Evolutionary conservation across 2,113 vertebrate genomes (phyloP).

Genomic region (Etheostoma spectabile): DNA sequence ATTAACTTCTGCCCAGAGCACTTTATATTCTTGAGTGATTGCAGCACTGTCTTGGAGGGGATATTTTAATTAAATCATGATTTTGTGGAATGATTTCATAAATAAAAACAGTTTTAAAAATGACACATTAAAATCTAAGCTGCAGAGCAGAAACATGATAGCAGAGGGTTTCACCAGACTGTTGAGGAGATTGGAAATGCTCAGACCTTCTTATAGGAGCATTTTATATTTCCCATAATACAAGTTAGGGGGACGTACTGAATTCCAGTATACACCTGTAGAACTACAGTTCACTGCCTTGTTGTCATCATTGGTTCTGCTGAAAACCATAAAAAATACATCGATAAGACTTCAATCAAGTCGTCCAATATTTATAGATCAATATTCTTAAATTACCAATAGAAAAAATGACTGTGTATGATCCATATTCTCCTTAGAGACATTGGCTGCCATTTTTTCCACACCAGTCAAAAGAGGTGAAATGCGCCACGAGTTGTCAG

Average conservation of each 20-base stretch:
- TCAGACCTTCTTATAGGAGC: not conserved
- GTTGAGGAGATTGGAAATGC: constrained; percentile 4
- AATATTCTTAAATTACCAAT: not conserved
- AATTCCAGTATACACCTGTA: not conserved
- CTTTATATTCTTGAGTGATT: constrained; percentile 44
- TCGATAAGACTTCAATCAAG: not conserved
- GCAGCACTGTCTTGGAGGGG: not conserved
- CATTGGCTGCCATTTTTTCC: too few species aligned
- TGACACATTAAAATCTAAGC: not conserved
- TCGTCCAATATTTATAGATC: not conserved
- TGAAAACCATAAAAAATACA: not conserved
- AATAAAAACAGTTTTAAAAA: constrained; percentile 29
- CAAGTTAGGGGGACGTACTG: not conserved
- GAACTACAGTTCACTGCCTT: not conserved
- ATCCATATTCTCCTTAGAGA: too few species aligned
- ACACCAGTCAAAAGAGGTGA: too few species aligned
- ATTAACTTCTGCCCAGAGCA: constrained; percentile 47
- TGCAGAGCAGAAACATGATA: constrained; percentile 5
- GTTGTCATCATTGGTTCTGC: not conserved
- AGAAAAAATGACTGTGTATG: too few species aligned
- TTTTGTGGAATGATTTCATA: constrained; percentile 28
- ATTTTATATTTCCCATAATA: constrained; percentile 1
- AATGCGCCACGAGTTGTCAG: too few species aligned
- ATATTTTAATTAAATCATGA: constrained; percentile 49
- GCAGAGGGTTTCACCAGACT: constrained; percentile 25